Conservation (phyloP, 1,140 invertebrate genomes). For the Pomacea maculata region DNA sequence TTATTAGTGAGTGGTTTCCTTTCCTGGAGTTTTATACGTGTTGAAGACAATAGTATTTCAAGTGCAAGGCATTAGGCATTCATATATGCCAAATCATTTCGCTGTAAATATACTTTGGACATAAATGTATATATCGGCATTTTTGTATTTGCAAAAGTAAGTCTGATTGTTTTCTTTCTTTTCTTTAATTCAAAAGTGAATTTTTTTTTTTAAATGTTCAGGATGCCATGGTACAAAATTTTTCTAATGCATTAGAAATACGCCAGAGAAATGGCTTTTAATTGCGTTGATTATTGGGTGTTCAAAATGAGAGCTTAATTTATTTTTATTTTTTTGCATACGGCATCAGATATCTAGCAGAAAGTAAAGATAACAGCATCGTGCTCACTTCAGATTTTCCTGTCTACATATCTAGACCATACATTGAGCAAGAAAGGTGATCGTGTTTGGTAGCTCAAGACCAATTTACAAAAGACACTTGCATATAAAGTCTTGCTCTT, state of each 20-base stretch:
- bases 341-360: too few relatives aligned
- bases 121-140: not conserved
- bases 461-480: too few relatives aligned
- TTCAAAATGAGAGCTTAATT: too few relatives aligned
- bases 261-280: too few relatives aligned
- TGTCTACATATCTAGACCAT: too few relatives aligned
- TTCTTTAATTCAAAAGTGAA: not conserved
- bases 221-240: not conserved
- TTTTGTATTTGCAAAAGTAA: not conserved
- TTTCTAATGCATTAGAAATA: not conserved
- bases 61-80: not conserved
- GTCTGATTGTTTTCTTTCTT: not conserved
- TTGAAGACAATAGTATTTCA: not conserved
- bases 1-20: constrained; percentile 22
- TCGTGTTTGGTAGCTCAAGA: too few relatives aligned
- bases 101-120: not conserved
- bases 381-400: too few relatives aligned
- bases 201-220: not conserved
- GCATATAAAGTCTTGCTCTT: too few relatives aligned
- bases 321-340: too few relatives aligned
- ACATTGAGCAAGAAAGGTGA: too few relatives aligned
- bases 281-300: too few relatives aligned
- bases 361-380: too few relatives aligned
- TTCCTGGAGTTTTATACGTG: not conserved
- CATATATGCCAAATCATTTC: not conserved